Conservation (phyloP, 1,140 invertebrate genomes). For the Meloidogyne hapla region DNA sequence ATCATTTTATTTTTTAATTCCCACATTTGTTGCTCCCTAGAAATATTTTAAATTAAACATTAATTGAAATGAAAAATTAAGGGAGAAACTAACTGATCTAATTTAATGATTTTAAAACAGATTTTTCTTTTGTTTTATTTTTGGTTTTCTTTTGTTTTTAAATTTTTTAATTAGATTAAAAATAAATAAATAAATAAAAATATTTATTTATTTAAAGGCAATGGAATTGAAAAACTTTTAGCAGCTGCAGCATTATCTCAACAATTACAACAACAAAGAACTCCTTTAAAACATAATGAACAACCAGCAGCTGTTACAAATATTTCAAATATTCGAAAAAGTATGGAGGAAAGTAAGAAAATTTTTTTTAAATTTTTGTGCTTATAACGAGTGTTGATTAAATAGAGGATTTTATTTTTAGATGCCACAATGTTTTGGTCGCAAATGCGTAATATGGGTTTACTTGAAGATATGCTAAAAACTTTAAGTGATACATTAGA, state of each 20-base stretch:
- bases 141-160: too few relatives aligned
- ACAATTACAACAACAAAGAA: conserved; percentile 27
- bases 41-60: too few relatives aligned
- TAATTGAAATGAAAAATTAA: too few relatives aligned
- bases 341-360: conserved; percentile 31
- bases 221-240: conserved; percentile 21
- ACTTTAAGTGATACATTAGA: conserved; percentile 39
- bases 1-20: too few relatives aligned
- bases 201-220: background rate
- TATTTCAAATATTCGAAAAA: conserved; percentile 13
- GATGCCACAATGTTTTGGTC: conserved; percentile 48
- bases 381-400: background rate
- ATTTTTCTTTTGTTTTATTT: too few relatives aligned
- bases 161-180: too few relatives aligned
- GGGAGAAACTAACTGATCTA: too few relatives aligned
- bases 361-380: background rate
- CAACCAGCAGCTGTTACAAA: background rate
- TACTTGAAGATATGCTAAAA: conserved; percentile 50
- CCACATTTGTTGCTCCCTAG: too few relatives aligned
- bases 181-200: too few relatives aligned
- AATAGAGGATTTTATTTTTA: conserved; percentile 15
- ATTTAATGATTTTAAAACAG: too few relatives aligned
- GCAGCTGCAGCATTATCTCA: conserved; percentile 14
- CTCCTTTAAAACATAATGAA: conserved; percentile 11
- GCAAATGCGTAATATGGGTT: conserved; percentile 45